Evolutionary conservation across 2,888 invertebrate genomes (phyloP), one percentile per base, ranked within the genome.

Genomic region (Perdita meconis): DNA sequence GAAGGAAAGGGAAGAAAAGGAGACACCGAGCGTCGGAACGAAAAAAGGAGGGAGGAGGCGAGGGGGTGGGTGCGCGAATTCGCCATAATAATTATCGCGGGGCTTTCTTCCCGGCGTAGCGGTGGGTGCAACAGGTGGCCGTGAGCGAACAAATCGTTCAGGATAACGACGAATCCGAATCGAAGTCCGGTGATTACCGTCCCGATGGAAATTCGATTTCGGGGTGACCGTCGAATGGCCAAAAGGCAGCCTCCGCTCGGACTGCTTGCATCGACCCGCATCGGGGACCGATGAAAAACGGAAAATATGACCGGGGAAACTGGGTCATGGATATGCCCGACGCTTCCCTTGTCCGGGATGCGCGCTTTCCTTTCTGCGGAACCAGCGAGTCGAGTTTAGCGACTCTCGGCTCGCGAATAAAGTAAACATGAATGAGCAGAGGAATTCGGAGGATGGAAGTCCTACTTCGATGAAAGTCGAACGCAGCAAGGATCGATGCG

Each of bases 81-180:
- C 82, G 59, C 73, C 60, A 84, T 88, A 83, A 88, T 86, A 87
- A 88, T 88, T 88, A 88, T 85, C 83, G 78, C 69, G 65, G 63
- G 38, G 59, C 72, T 80, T 81, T 80, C 86, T 85, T 85, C 76
- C 63, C 66, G 74, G 73, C 78, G 57, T 55, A 59, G 53, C 65
- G 69, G 60, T 50, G 56, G 59, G 59, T 42, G 84, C 89, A 89
- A 89, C 89, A 89, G 89, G 89, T 89, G 88, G 84, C 61, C 67
- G 76, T 74, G 85, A 82, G 63, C 83, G 83, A 89, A 86, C 87
- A 90, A 90, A 87, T 89, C 86, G 86, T 82, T 86, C 83, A 81
- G 87, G 85, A 89, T 88, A 90, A 90, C 88, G 87, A 82, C 81
- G 81, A 82, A 83, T 84, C 81, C 84, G 75, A 83, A 85, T 83